phyloP scores from a whole-genome alignment of 2,113 vertebrate species.

The Calypte anna region DNA sequence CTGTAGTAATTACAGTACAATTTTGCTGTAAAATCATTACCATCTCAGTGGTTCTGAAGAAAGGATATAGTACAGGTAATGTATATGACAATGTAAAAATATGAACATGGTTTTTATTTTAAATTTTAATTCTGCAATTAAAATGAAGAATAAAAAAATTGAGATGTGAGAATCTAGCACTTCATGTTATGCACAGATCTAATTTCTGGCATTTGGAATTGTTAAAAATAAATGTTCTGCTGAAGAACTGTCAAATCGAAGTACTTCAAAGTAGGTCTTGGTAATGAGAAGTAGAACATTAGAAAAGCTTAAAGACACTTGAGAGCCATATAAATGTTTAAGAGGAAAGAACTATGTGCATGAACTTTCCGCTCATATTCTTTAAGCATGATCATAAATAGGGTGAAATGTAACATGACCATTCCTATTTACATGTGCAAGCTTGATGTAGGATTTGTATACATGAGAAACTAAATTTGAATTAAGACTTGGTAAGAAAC shows the following conservation, averaged over 20 bases:
- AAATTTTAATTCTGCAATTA: conserved; percentile 41
- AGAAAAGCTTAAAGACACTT: conserved; percentile 12
- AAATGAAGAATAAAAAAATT: conserved; percentile 23
- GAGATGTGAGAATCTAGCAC: conserved; percentile 27
- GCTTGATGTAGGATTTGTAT: neutral
- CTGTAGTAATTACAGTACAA: conserved; percentile 51
- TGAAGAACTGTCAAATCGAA: conserved; percentile 61
- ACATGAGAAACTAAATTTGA: neutral
- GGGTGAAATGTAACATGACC: neutral
- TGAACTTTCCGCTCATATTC: neutral
- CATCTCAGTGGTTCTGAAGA: neutral
- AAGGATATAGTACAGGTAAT: conserved; percentile 21
- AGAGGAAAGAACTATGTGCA: neutral
- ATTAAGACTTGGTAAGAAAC: neutral
- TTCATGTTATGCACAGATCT: neutral
- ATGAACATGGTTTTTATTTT: conserved; percentile 42
- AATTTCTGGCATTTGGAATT: conserved; percentile 57
- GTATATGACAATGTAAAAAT: conserved; percentile 50
- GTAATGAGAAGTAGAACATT: conserved; percentile 42
- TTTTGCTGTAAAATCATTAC: conserved; percentile 55
- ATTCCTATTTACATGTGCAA: neutral
- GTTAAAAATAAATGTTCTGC: conserved; percentile 66
- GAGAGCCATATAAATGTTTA: conserved; percentile 6
- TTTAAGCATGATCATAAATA: neutral
- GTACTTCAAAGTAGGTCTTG: conserved; percentile 41